A percentile compares a stretch with the other conserved stretches of the same genome.
Conservation (phyloP, 2,888 invertebrate species). For the Epinotia demarniana region DNA sequence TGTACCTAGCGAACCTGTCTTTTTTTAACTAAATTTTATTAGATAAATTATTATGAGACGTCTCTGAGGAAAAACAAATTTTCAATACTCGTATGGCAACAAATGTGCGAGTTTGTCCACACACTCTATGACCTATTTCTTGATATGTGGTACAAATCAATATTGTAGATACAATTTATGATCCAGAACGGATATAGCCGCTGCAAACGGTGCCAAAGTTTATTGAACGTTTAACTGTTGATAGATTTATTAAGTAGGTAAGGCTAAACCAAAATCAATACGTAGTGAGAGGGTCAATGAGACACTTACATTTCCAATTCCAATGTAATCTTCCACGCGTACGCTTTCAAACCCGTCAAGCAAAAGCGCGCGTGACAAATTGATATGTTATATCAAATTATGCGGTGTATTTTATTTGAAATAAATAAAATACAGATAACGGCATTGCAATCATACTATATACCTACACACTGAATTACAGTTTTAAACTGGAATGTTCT, state of each 20-base stretch:
- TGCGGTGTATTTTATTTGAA: too few relatives aligned
- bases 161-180: slow-evolving; percentile 53
- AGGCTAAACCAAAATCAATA: neutral
- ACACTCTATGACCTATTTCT: slow-evolving; percentile 52
- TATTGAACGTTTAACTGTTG: slow-evolving; percentile 16
- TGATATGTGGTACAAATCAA: slow-evolving; percentile 57
- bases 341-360: too few relatives aligned
- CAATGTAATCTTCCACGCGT: too few relatives aligned
- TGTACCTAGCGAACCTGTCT: too few relatives aligned
- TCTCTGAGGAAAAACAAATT: slow-evolving; percentile 2
- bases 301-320: too few relatives aligned
- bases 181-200: slow-evolving; percentile 36
- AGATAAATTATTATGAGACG: slow-evolving; percentile 21
- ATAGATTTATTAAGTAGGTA: slow-evolving; percentile 21
- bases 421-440: too few relatives aligned
- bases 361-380: too few relatives aligned
- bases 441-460: too few relatives aligned
- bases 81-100: slow-evolving; percentile 4
- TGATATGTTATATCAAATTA: too few relatives aligned
- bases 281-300: too few relatives aligned
- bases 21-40: slow-evolving; percentile 17
- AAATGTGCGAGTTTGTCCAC: slow-evolving; percentile 40
- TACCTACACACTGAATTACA: neutral
- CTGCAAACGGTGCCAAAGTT: slow-evolving; percentile 24
- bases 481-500: neutral